Evolutionary conservation across 2,113 vertebrate genomes (phyloP).

Genomic region (Trogon surrucura): DNA sequence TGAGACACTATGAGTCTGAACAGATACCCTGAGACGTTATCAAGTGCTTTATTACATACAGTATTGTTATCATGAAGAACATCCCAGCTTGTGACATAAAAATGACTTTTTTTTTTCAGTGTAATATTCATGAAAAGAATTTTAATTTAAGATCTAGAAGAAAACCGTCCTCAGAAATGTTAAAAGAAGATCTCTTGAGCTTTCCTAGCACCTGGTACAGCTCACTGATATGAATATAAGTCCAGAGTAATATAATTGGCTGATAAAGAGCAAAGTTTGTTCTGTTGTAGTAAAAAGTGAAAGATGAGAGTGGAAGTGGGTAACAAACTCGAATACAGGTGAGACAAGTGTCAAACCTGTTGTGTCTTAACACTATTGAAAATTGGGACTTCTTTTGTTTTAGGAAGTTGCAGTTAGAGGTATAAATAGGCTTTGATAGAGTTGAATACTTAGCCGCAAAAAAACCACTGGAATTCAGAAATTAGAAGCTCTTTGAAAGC

Average conservation of each 20-base stretch:
- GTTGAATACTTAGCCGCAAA: neutral
- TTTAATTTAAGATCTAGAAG: neutral
- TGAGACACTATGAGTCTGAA: neutral
- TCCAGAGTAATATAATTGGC: neutral
- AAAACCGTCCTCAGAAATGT: neutral
- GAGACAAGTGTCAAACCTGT: neutral
- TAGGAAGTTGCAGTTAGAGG: neutral
- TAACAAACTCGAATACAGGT: neutral
- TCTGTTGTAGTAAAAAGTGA: neutral
- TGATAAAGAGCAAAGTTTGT: neutral
- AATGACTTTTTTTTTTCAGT: neutral
- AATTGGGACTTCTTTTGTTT: neutral
- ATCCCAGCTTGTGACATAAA: neutral
- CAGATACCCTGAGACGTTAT: neutral
- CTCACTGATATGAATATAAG: neutral
- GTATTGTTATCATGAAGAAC: neutral
- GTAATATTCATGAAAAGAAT: neutral
- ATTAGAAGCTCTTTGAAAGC: neutral
- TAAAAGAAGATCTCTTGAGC: neutral
- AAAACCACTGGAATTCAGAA: neutral
- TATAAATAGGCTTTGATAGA: neutral
- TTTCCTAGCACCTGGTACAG: neutral
- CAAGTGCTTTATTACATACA: neutral
- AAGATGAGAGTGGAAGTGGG: neutral
- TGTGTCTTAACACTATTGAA: neutral